Evolutionary conservation across 1,140 invertebrate species (phyloP), one percentile per base, ranked within the genome.

Genomic region (Eriocheir sinensis): DNA sequence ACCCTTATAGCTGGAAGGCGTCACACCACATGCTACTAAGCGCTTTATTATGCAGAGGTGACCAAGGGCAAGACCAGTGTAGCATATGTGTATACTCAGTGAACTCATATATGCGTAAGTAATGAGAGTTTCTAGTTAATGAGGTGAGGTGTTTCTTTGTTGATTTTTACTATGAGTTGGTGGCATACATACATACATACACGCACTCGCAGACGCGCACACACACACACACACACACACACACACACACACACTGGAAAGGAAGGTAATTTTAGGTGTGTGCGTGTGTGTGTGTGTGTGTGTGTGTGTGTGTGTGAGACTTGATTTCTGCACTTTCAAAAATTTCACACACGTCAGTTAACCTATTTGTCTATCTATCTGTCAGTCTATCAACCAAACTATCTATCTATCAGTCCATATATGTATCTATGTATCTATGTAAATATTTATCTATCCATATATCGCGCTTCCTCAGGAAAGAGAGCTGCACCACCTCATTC

Each of bases 391-490:
- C 12, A 32, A 9, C 40, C 17, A 30, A 89, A 38, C 34, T 91
- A 48, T 91, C 8, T 91, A 89, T 89, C 6, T 89, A 89, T 89
- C 36, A 40, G 44, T 89, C 36, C 44, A 89, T 89, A 85, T 85
- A 85, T 85, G 34, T 85, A 85, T 85, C 15, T 85, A 85, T 85
- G 34, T 85, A 85, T 85, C 15, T 85, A 85, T 85, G 15, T 85
- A 36, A 21, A 85, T 30, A 85, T 85, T 12, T 85, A 85, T 30
- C 15, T 85, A 36, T 85, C 27, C 9, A 85, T 12, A 85, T 30
- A 8, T 85, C 53, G 27, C 15, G 27, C 12, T 72, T 72, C 53
- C 53, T 12, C 12, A 72, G 53, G 53, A 72, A 72, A 12, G 21
- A 53, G 48, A 53, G 48, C 48, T 53, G 2, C 21, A 53, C 48